These are phyloP conservation scores for Azorinus chamasolen DNA, from an alignment of 2,888 invertebrate genomes.

Conservation along the genomic window DNA sequence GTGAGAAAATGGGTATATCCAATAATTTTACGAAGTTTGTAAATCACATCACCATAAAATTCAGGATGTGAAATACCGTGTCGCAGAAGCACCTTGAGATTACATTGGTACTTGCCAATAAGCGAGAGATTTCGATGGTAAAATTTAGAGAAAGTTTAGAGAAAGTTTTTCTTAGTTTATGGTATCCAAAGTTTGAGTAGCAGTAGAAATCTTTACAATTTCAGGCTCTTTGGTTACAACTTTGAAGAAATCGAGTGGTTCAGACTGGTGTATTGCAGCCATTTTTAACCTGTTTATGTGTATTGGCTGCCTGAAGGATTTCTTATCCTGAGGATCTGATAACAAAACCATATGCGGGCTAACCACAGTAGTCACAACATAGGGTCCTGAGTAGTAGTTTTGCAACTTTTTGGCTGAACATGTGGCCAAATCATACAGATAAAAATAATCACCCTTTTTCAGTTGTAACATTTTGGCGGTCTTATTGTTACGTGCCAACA, in stretches of 20 bases:
- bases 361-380: conserved; percentile 27
- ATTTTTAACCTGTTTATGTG: conserved; percentile 37
- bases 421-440: conserved; percentile 14
- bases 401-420: conserved; percentile 30
- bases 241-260: conserved; percentile 26
- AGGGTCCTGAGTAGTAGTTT: conserved; percentile 29
- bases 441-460: conserved; percentile 34
- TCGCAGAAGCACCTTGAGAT: no score
- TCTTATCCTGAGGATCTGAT: conserved; percentile 19
- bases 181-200: conserved; percentile 13
- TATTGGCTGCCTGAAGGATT: conserved; percentile 21
- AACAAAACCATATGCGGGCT: conserved; percentile 35
- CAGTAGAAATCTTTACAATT: conserved; percentile 4
- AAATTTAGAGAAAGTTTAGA: no score
- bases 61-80: no score
- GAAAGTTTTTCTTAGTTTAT: background rate
- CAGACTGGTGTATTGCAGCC: conserved; percentile 26
- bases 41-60: no score
- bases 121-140: no score
- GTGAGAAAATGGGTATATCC: no score
- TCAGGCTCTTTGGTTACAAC: conserved; percentile 14
- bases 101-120: no score
- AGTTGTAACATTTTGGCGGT: conserved; percentile 13
- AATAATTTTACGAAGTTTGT: no score
- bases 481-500: conserved; percentile 34